Evolutionary conservation across 2,888 invertebrate genomes (phyloP).

Genomic region (Drosophila imparisetae): DNA sequence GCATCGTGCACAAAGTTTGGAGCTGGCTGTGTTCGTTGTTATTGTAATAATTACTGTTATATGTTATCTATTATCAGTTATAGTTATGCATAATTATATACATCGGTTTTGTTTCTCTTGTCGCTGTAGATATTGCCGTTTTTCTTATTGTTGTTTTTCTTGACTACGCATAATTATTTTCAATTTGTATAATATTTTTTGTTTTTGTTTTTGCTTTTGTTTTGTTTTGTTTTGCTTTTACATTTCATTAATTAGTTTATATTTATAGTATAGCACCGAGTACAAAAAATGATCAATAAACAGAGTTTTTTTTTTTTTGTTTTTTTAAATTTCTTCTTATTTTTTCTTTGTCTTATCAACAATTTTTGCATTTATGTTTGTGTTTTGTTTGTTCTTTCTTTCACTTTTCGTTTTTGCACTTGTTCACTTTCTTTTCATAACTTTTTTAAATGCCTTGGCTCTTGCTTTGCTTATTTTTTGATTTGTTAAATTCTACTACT

Average conservation of each 20-base stretch:
- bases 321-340: conserved; percentile 33
- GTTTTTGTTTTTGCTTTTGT: conserved; percentile 10
- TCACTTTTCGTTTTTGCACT: conserved; percentile 5
- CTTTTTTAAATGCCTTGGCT: conserved; percentile 49
- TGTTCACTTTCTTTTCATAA: conserved; percentile 20
- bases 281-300: conserved; percentile 82
- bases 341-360: conserved; percentile 42
- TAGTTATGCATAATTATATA: conserved; percentile 60
- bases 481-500: conserved; percentile 70
- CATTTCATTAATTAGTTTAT: conserved; percentile 73
- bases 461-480: conserved; percentile 31
- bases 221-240: conserved; percentile 39
- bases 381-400: neutral
- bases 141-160: conserved; percentile 34
- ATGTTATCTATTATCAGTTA: conserved; percentile 41
- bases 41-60: conserved; percentile 28
- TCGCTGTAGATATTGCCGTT: conserved; percentile 32
- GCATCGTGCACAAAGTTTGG: conserved; percentile 60
- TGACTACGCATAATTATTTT: conserved; percentile 71
- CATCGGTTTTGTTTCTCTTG: conserved; percentile 41
- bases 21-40: conserved; percentile 45
- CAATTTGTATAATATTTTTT: conserved; percentile 57
- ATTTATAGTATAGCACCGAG: conserved; percentile 84
- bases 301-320: conserved; percentile 67
- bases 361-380: conserved; percentile 35